These are phyloP conservation scores for Paedocypris sp. DNA, from an alignment of 2,113 vertebrate genomes.

Conservation along the genomic window DNA sequence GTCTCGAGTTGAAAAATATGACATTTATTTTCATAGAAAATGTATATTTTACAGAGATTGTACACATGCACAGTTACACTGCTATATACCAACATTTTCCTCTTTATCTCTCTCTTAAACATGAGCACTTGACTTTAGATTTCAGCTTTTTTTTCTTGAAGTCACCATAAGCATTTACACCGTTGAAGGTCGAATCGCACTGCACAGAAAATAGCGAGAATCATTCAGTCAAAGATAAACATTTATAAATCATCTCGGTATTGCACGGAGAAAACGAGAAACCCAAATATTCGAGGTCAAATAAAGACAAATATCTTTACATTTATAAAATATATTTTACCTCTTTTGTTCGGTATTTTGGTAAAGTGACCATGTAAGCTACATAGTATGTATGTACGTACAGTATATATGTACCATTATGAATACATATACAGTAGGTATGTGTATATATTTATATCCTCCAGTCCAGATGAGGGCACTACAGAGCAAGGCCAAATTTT, in stretches of 20 bases:
- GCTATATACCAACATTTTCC: conserved; percentile 57
- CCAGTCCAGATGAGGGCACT: too few relatives aligned
- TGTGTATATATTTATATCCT: too few relatives aligned
- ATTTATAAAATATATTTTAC: conserved; percentile 14
- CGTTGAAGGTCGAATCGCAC: conserved; percentile 55
- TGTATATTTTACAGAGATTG: conserved; percentile 58
- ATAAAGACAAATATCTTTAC: conserved; percentile 11
- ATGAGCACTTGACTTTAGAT: conserved; percentile 68
- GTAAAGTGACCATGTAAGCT: conserved; percentile 36
- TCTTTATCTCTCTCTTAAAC: conserved; percentile 58
- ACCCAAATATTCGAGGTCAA: conserved; percentile 34
- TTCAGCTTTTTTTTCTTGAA: conserved; percentile 70
- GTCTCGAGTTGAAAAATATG: conserved; percentile 75
- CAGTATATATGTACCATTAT: too few relatives aligned
- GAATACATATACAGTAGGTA: too few relatives aligned
- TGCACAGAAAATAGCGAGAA: conserved; percentile 75
- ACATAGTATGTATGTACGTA: conserved; percentile 23
- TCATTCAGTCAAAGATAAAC: conserved; percentile 91
- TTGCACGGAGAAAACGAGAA: conserved; percentile 73
- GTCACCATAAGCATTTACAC: conserved; percentile 77
- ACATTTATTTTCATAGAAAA: conserved; percentile 81
- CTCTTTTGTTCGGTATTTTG: conserved; percentile 27
- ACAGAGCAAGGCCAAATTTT: too few relatives aligned
- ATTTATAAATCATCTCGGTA: conserved; percentile 89
- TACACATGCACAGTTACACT: conserved; percentile 85